Base-by-base conservation (phyloP, 2,797 vertebrate genomes). In the Anguilla obscura region DNA sequence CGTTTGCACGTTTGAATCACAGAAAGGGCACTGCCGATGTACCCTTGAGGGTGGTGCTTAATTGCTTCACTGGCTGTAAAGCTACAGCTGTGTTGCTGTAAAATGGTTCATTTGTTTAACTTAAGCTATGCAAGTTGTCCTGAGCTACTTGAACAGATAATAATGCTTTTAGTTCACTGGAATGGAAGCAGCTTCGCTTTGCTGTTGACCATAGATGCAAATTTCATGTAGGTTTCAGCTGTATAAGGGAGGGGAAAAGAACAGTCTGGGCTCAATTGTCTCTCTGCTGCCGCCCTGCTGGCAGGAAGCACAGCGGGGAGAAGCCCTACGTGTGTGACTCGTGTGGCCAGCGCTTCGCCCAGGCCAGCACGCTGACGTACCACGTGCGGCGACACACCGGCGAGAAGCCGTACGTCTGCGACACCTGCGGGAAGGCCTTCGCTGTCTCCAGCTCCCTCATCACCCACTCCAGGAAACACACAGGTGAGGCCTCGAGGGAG, bases 401-500 rank as follows among this genome's bases (percentile, higher is more conserved):
- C 0, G 99, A 99, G 95, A 99, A 99, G 79, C 99, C 99, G 0
- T 99, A 99, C 9, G 97, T 99, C 69, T 99, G 99, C 0, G 98
- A 99, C 87, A 97, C 97, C 7, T 99, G 99, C 4, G 99, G 99
- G 18, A 99, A 99, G 96, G 96, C 98, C 2, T 99, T 99, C 91
- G 98, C 98, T 0, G 98, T 99, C 56, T 99, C 99, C 8, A 99
- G 98, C 89, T 99, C 98, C 0, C 98, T 99, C 91, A 99, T 99
- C 92, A 97, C 98, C 5, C 99, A 99, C 87, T 97, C 97, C 79
- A 95, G 99, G 3, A 99, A 99, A 86, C 99, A 99, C 90, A 98
- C 98, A 86, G 98, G 98, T 99, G 89, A 90, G 40, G 79, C 45
- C 18, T 40, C 5, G 1, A 5, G 33, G 71, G 30, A 36, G 30